Evolutionary conservation across 2,888 invertebrate genomes (phyloP), one percentile per base, ranked within the genome.

Genomic region (Anthoptus insignis): DNA sequence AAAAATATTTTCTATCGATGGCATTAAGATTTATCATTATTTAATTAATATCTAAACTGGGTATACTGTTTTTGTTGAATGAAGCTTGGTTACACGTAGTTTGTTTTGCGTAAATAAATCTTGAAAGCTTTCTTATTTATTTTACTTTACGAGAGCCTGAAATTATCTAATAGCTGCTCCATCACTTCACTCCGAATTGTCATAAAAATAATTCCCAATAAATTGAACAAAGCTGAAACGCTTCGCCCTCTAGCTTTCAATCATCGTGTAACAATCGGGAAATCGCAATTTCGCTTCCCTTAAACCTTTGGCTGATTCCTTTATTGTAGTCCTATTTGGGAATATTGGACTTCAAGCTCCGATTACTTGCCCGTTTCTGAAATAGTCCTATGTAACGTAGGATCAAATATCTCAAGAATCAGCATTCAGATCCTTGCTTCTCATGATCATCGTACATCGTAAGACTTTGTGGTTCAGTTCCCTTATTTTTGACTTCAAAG

Each of bases 321-420:
- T 80, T 82, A 81, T 78, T 72, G 69, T 73, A 70, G 72, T 74
- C 76, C 77, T 75, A 80, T 83, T 80, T 73, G 77, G 77, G 75
- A 77, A 79, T 83, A 81, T 82, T 80, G 77, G 77, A 80, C 80
- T 58, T 52, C 52, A 52, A 64, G 7, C 52, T 52, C 52, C 58
- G 58, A 64, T 59, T 69, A 67, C 67, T 67, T 66, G 64, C 34
- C 53, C 58, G 58, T 50, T 32, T 3, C 53, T 64, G 27, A 59
- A 64, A 59, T 59, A 59, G 58, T 59, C 42, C 29, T 37, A 45
- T 64, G 19, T 19, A 50, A 52, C 45, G 59, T 52, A 21, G 42
- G 42, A 52, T 45, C 42, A 53, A 59, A 64, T 52, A 64, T 54
- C 52, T 52, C 14, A 52, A 52, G 11, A 19, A 42, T 11, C 19